Conservation (phyloP, 64 coral and sea anemone species). For the Pocillopora damicornis region DNA sequence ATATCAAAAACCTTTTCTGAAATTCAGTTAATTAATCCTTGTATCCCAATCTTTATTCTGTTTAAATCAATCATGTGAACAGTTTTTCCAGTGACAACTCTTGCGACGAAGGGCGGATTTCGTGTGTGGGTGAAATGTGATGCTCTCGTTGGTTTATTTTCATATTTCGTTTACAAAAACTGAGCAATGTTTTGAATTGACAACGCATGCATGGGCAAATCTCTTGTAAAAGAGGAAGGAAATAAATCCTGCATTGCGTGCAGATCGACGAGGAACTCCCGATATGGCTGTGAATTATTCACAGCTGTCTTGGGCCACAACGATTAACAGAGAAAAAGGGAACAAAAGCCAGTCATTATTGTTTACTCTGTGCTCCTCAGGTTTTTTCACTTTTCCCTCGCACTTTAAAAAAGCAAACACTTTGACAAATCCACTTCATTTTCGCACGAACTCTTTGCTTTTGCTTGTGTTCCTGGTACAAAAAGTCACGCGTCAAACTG, state of each 20-base stretch:
- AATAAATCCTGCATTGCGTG: conserved; percentile 15
- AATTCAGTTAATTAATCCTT: neutral
- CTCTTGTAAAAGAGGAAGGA: neutral
- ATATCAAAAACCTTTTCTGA: no score
- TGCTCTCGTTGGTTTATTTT: conserved; percentile 1
- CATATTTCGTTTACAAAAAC: neutral
- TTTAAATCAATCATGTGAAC: neutral
- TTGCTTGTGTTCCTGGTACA: neutral
- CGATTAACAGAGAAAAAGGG: conserved; percentile 10
- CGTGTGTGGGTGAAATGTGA: neutral
- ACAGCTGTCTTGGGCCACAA: conserved; percentile 34
- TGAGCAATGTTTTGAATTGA: neutral
- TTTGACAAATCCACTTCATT: neutral
- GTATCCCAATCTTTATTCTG: neutral
- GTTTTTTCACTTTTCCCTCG: neutral
- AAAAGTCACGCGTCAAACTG: neutral
- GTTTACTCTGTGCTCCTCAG: neutral
- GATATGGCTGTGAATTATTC: conserved; percentile 25
- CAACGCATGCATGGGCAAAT: neutral
- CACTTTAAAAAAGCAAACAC: neutral
- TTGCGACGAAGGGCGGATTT: neutral
- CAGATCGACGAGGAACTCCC: neutral
- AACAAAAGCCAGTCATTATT: conserved; percentile 34
- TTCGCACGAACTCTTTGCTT: neutral
- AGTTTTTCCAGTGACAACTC: neutral